phyloP scores from a whole-genome alignment of 2,113 vertebrate genomes.

The Dicerorhinus sumatrensis region DNA sequence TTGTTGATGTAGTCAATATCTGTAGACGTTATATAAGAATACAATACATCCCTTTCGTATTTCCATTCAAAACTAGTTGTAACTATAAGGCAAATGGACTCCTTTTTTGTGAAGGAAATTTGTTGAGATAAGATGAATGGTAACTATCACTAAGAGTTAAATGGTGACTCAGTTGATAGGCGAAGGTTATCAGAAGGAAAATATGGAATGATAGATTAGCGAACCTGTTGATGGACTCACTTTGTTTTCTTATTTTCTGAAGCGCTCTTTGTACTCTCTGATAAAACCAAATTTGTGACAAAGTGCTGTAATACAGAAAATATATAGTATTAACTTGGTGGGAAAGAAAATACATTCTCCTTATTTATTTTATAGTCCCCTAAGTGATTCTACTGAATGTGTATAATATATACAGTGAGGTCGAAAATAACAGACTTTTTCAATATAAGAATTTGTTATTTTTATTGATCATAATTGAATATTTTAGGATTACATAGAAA shows the following conservation, averaged over 20 bases:
- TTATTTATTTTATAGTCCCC: neutral
- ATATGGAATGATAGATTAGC: constrained; percentile 87
- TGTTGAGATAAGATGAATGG: constrained; percentile 83
- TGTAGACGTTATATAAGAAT: constrained; percentile 69
- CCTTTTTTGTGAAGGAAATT: constrained; percentile 84
- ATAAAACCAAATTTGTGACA: constrained; percentile 65
- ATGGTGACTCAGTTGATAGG: constrained; percentile 79
- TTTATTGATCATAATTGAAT: neutral
- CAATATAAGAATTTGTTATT: neutral
- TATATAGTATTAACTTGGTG: neutral
- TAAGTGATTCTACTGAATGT: neutral
- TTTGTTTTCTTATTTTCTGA: constrained; percentile 75
- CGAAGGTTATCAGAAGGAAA: constrained; percentile 88
- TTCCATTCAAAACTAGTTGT: constrained; percentile 64
- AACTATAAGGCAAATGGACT: constrained; percentile 71
- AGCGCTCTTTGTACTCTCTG: constrained; percentile 58
- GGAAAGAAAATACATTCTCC: neutral
- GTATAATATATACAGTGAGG: neutral
- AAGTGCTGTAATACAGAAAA: constrained; percentile 43
- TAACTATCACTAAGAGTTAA: constrained; percentile 80
- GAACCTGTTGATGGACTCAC: constrained; percentile 59
- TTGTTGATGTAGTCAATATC: constrained; percentile 73
- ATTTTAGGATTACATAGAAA: neutral
- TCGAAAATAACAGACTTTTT: neutral
- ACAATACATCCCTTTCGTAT: constrained; percentile 51